Base-by-base conservation (phyloP, 2,113 vertebrate genomes). In the Melanostigma gelatinosum region DNA sequence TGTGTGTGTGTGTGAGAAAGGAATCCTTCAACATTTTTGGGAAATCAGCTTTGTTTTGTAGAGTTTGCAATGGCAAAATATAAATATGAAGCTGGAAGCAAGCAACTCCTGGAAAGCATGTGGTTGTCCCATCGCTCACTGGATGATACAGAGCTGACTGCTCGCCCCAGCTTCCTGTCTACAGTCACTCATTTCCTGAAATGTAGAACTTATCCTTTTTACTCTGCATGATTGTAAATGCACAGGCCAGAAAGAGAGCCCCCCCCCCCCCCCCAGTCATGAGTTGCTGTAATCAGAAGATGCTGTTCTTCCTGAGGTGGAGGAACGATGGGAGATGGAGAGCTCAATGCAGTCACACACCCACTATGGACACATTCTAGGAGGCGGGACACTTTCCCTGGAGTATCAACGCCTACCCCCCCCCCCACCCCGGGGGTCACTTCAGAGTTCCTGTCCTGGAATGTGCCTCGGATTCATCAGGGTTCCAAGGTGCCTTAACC, bases 401-500 rank as follows among this genome's bases (percentile, higher is more conserved):
- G 60, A 38, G 20, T 40, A 42, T 61, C 22, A 40, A 13, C 8
- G 48, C 69, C 34, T 29, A 29, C 29, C 29, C 29, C 29, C 40
- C 55, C 12, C 1, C 36, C 55, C 40, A 12, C 18, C 16, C 48
- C 48, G 29, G 29, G 71, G 65, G 48, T 65, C 50, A n/a, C 61
- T 2, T 46, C 44, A 76, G 32, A 12, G 9, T 20, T 40, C 29
- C 70, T 8, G 8, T 73, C 70, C 70, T 61, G 77, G 78, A 72
- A 50, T 22, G 75, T 79, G 79, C 75, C 85, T 73, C 83, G 48
- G 40, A 52, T 76, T 78, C 66, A 87, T 93, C 92, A 93, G 93
- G 90, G 88, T 93, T 90, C 87, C 73, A 83, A 77, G 93, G 89
- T 95, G 94, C 94, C 94, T 95, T 95, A 93, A 75, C 80, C 86